Base-by-base conservation (phyloP, 2,888 invertebrate species). In the Calameuta filiformis region DNA sequence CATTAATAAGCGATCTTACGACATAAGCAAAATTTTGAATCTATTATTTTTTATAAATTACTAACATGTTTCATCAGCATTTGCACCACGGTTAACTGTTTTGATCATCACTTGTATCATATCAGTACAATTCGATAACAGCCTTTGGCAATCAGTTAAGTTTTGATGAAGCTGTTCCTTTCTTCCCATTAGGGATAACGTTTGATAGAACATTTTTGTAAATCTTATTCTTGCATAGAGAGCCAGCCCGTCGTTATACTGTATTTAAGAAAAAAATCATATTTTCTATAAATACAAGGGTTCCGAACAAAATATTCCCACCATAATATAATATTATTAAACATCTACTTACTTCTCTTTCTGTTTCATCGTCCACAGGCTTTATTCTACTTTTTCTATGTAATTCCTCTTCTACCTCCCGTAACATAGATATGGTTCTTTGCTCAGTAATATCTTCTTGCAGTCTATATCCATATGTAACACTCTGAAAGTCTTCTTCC, bases 401-500 rank as follows among this genome's bases (percentile, higher is more conserved):
- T 30, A 97, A 92, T 83, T 98, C 98, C 87, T 98, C 98, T 90
- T 99, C 99, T 35, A 97, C 96, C 91, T 98, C 97, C 85, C 96
- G 94, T 76, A 99, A 92, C 94, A 97, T 95, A 0, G 96, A 95
- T 75, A 96, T 94, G 77, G 96, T 96, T 89, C 96, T 95, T 79
- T 95, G 94, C 85, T 98, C 97, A 3, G 96, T 95, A 76, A 97
- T 94, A 89, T 98, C 97, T 68, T 95, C 95, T 73, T 95, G 96
- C 84, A 97, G 93, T 89, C 96, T 94, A 91, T 98, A 98, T 73
- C 98, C 97, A 89, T 98, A 98, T 73, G 96, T 95, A 92, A 97
- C 96, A 35, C 97, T 95, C 91, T 99, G 98, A 90, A 99, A 99
- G 90, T 99, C 99, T 93, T 99, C 99, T 92, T 99, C 97, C 92